Evolutionary conservation across 2,888 invertebrate genomes (phyloP), one percentile per base, ranked within the genome.

Genomic region (Pedicia rivosa): DNA sequence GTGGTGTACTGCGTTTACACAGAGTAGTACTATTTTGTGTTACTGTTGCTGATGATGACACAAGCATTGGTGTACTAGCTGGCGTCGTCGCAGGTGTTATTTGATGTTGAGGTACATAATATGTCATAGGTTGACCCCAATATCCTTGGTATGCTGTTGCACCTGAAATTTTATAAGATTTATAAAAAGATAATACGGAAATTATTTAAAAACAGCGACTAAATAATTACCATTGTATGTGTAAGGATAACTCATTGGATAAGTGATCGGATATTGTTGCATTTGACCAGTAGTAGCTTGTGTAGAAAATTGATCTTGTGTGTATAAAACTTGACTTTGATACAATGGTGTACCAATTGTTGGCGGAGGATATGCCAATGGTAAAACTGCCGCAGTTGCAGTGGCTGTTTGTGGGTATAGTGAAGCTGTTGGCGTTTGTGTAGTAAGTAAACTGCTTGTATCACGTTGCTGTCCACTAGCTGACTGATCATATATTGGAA

Each of bases 221-320:
- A 15, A 10, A 24, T 24, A 5, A 3, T 37, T 37, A 51, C 57
- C 57, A 49, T 61, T 61, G 37, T 59, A 59, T 15, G 57, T 56
- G 51, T 59, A 61, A 37, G 58, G 54, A 50, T 62, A 61, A 36
- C 58, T 51, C 39, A 62, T 55, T 7, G 61, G 59, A 49, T 59
- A 60, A 37, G 59, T 53, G 40, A 61, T 51, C 26, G 60, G 60
- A 44, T 59, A 54, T 47, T 61, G 60, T 41, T 58, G 59, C 44
- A 60, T 44, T 45, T 56, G 58, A 4, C 51, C 49, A 31, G 49
- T 49, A 24, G 51, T 44, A 13, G 53, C 44, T 31, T 46, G 42
- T 38, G 48, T 44, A n/a, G 50, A 46, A 41, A 55, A 54, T 40
- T 59, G 61, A 41, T 60, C 61, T 1, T 42, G 33, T 25, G 58